Evolutionary conservation across 92 coral and sea anemone species (phyloP).

Genomic region (Meandrina meandrites): DNA sequence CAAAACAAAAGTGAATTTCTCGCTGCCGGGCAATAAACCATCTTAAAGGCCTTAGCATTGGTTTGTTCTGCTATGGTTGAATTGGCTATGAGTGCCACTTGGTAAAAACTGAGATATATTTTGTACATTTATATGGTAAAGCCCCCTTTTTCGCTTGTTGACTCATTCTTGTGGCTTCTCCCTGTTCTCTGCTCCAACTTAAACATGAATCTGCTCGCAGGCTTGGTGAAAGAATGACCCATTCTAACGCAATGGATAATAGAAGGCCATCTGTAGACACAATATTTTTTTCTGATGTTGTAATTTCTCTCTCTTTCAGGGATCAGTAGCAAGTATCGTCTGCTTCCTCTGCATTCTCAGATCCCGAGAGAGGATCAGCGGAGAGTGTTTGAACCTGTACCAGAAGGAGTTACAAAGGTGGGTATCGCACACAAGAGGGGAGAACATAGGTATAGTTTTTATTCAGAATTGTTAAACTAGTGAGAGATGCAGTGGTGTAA

Average conservation of each 20-base stretch:
- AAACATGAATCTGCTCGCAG: no score
- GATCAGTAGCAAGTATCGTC: constrained; percentile 80
- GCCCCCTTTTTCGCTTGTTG: no score
- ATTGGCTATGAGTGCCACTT: no score
- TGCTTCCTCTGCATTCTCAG: constrained; percentile 96
- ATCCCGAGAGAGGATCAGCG: constrained; percentile 99
- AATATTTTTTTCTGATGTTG: background rate
- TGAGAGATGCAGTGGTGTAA: background rate
- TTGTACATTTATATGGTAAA: no score
- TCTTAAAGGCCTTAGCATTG: no score
- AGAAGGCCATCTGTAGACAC: background rate
- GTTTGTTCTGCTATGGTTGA: no score
- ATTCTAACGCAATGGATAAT: background rate
- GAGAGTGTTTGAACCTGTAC: constrained; percentile 97
- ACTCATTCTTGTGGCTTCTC: no score
- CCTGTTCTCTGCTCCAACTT: no score
- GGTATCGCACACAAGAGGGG: background rate
- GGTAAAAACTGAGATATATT: no score
- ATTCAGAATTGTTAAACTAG: background rate
- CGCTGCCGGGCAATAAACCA: background rate
- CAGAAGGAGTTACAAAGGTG: constrained; percentile 96
- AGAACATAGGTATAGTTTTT: background rate
- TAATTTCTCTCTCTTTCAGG: constrained; percentile 6
- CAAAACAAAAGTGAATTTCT: background rate
- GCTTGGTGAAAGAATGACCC: background rate